Conservation (phyloP, 1,140 invertebrate genomes). For the Chionoecetes opilio region DNA sequence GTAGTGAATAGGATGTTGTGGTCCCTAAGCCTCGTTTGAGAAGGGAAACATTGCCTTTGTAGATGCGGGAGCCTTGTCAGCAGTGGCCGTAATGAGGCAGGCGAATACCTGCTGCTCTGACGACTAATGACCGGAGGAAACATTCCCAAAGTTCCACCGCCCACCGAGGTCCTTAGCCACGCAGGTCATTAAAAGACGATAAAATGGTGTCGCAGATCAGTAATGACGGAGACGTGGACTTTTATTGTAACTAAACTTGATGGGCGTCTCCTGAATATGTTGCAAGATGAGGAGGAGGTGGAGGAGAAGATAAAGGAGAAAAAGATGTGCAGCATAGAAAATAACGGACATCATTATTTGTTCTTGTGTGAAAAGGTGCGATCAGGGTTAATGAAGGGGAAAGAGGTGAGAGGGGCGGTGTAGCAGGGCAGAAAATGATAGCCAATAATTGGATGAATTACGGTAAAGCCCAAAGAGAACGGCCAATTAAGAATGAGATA, state of each 20-base stretch:
- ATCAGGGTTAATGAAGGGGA: neutral
- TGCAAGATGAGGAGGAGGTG: neutral
- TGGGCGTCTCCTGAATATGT: neutral
- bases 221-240: slow-evolving; percentile 39
- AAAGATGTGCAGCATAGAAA: too few species aligned
- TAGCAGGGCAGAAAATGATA: slow-evolving; percentile 3
- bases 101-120: neutral
- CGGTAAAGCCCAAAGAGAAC: slow-evolving; percentile 32
- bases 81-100: slow-evolving; percentile 31
- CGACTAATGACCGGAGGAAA: slow-evolving; percentile 52
- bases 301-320: neutral
- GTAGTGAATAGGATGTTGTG: too few species aligned
- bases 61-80: neutral
- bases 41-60: too few species aligned
- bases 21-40: too few species aligned
- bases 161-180: neutral
- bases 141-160: slow-evolving; percentile 48
- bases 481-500: slow-evolving; percentile 54
- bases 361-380: too few species aligned
- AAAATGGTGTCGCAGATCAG: slow-evolving; percentile 41
- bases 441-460: slow-evolving; percentile 53
- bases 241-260: neutral
- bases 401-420: neutral
- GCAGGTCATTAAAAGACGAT: slow-evolving; percentile 55
- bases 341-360: too few species aligned